Conservation (phyloP, 2,797 vertebrate genomes). For the Sebastes matsubarae region DNA sequence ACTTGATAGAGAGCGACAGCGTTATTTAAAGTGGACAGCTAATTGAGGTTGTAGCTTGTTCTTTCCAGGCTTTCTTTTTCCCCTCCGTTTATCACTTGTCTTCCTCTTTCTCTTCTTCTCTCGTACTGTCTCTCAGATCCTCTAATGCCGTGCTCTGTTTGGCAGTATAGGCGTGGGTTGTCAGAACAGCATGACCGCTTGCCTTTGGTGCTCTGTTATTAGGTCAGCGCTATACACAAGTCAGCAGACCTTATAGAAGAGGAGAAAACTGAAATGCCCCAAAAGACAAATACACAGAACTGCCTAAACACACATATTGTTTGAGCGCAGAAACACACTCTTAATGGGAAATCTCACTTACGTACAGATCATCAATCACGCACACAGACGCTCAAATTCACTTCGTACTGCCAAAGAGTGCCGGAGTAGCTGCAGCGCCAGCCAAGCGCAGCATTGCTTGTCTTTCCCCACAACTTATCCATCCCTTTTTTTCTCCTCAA, state of each 20-base stretch:
- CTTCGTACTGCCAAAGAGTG: slow-evolving; percentile 48
- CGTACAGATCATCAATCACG: slow-evolving; percentile 58
- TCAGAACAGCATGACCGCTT: slow-evolving; percentile 29
- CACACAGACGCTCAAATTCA: slow-evolving; percentile 43
- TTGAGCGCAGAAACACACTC: slow-evolving; percentile 39
- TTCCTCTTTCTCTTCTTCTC: neutral
- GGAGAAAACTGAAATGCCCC: slow-evolving; percentile 12
- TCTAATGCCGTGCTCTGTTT: slow-evolving; percentile 30
- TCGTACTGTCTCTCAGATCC: slow-evolving; percentile 2
- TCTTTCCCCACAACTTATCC: slow-evolving; percentile 65
- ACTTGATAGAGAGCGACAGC: slow-evolving; percentile 52
- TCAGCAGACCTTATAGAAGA: slow-evolving; percentile 18
- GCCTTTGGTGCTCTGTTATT: slow-evolving; percentile 12
- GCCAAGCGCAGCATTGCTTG: slow-evolving; percentile 63
- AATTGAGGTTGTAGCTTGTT: slow-evolving; percentile 29
- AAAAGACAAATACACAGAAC: slow-evolving; percentile 29
- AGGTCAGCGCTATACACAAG: slow-evolving; percentile 10
- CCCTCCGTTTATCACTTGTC: slow-evolving; percentile 11
- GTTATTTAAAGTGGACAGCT: slow-evolving; percentile 42
- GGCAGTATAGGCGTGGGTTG: slow-evolving; percentile 32
- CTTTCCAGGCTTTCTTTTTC: slow-evolving; percentile 3
- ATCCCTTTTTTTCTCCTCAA: slow-evolving; percentile 21
- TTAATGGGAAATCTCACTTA: slow-evolving; percentile 59
- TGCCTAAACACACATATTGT: slow-evolving; percentile 36
- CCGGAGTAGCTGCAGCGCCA: slow-evolving; percentile 43